Evolutionary conservation across 2,797 vertebrate genomes (phyloP).

Genomic region (Trematomus bernacchii): DNA sequence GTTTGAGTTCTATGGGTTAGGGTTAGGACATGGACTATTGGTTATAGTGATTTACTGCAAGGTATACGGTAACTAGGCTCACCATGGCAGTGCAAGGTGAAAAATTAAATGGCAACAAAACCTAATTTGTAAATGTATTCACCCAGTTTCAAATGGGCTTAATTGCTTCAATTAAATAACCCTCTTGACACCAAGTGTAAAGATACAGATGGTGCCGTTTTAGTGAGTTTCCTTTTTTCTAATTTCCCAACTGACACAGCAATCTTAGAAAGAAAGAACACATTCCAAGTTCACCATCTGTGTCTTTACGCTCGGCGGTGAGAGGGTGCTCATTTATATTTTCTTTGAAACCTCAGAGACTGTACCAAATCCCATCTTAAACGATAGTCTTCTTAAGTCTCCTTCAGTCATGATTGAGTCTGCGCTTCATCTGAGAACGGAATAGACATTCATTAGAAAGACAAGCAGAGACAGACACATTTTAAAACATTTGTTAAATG

Average conservation of each 20-base stretch:
- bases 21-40: neutral
- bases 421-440: neutral
- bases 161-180: slow-evolving; percentile 72
- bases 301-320: slow-evolving; percentile 50
- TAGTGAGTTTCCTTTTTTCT: slow-evolving; percentile 59
- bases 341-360: slow-evolving; percentile 56
- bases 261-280: slow-evolving; percentile 60
- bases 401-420: slow-evolving; percentile 8
- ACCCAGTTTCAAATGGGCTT: slow-evolving; percentile 63
- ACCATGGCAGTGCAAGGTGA: slow-evolving; percentile 44
- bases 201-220: slow-evolving; percentile 76
- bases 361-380: slow-evolving; percentile 27
- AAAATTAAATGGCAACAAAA: slow-evolving; percentile 60
- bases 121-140: slow-evolving; percentile 70
- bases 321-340: slow-evolving; percentile 59
- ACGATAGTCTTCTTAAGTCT: slow-evolving; percentile 13
- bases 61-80: slow-evolving; percentile 10
- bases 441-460: slow-evolving; percentile 28
- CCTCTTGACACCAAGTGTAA: slow-evolving; percentile 64
- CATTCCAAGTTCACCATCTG: slow-evolving; percentile 76
- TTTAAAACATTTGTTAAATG: slow-evolving; percentile 5
- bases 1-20: neutral
- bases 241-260: slow-evolving; percentile 68
- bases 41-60: slow-evolving; percentile 17
- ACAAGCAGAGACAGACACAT: slow-evolving; percentile 2